Evolutionary conservation across 2,797 vertebrate genomes (phyloP).

Genomic region (Amblyraja radiata): DNA sequence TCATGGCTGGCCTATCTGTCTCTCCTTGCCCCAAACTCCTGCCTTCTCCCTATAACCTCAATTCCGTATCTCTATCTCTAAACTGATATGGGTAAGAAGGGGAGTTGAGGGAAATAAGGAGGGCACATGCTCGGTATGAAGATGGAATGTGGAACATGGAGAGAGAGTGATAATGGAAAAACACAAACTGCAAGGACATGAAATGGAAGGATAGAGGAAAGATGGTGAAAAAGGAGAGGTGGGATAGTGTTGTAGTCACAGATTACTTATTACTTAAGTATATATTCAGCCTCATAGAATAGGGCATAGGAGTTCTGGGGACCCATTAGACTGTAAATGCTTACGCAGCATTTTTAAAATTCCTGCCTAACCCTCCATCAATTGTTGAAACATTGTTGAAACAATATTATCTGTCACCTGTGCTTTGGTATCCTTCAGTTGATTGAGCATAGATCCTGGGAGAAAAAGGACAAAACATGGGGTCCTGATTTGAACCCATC

Average conservation of each 20-base stretch:
- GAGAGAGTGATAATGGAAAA: neutral
- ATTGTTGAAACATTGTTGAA: neutral
- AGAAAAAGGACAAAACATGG: neutral
- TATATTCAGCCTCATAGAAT: too few relatives aligned
- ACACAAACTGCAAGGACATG: neutral
- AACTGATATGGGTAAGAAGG: neutral
- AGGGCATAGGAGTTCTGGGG: too few relatives aligned
- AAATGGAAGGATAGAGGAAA: neutral
- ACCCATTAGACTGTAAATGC: too few relatives aligned
- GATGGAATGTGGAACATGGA: neutral
- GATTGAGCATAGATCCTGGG: neutral
- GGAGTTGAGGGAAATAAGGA: neutral
- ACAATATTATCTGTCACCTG: neutral
- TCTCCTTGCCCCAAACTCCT: too few relatives aligned
- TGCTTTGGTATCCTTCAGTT: neutral
- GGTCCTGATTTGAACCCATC: neutral
- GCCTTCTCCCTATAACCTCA: too few relatives aligned
- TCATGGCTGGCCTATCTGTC: too few relatives aligned
- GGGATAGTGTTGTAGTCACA: neutral
- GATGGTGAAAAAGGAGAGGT: neutral
- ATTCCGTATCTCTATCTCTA: too few relatives aligned
- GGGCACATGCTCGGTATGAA: slow-evolving; percentile 32
- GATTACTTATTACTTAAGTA: too few relatives aligned
- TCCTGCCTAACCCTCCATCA: neutral
- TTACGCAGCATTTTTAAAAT: neutral